Conservation (phyloP, 2,888 invertebrate genomes). For the Petrolisthes manimaculis region DNA sequence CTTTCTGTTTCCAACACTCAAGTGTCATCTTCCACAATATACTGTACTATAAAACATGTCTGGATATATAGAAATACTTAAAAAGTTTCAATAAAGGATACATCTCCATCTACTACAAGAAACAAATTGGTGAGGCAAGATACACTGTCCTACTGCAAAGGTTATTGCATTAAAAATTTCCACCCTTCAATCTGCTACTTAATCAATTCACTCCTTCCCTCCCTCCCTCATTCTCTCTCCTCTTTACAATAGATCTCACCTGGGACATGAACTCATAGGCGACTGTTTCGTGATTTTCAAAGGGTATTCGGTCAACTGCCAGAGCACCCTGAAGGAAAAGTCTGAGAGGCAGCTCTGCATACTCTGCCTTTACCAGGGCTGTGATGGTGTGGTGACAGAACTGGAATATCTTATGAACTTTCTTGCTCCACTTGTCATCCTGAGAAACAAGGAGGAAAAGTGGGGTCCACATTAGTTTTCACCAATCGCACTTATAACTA, state of each 20-base stretch:
- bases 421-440: conserved; percentile 98
- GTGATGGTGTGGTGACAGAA: conserved; percentile 97
- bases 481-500: too few relatives aligned
- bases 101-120: too few relatives aligned
- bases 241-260: conserved; percentile 72
- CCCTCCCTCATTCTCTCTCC: background rate
- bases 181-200: background rate
- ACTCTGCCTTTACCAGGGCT: conserved; percentile 92
- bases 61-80: too few relatives aligned
- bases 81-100: too few relatives aligned
- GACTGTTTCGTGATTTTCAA: conserved; percentile 95
- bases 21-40: too few relatives aligned
- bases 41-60: too few relatives aligned
- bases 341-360: conserved; percentile 92
- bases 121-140: too few relatives aligned
- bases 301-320: conserved; percentile 90
- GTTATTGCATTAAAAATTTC: background rate
- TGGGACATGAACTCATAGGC: conserved; percentile 98
- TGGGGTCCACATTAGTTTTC: too few relatives aligned
- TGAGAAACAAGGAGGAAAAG: conserved; percentile 68
- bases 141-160: too few relatives aligned
- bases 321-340: conserved; percentile 93
- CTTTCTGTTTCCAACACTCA: too few relatives aligned
- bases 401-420: conserved; percentile 97
- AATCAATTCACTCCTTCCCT: background rate